Conservation (phyloP, 1,140 invertebrate species). For the Carcinoscorpius rotundicauda region DNA sequence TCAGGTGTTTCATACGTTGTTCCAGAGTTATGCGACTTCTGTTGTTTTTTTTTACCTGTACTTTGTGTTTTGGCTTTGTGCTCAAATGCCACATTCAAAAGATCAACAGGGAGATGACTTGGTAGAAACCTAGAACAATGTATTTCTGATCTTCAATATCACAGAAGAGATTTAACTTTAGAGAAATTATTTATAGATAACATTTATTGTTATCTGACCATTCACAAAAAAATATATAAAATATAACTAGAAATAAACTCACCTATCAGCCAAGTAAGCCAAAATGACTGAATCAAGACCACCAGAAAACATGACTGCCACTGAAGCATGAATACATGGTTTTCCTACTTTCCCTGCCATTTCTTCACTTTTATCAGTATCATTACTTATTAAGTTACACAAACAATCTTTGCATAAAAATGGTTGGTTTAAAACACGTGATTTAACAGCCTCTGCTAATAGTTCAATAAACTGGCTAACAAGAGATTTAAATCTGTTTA, state of each 20-base stretch:
- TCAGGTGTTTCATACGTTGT: slow-evolving; percentile 54
- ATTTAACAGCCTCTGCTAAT: slow-evolving; percentile 47
- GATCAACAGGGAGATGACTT: slow-evolving; percentile 60
- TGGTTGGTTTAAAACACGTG: slow-evolving; percentile 49
- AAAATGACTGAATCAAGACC: slow-evolving; percentile 88
- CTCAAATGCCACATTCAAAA: slow-evolving; percentile 94
- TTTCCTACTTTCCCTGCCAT: no score
- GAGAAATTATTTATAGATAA: neutral
- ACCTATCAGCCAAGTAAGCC: slow-evolving; percentile 60
- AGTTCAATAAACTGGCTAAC: no score
- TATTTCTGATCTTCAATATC: neutral
- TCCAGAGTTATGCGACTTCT: neutral
- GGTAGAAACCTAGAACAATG: slow-evolving; percentile 41
- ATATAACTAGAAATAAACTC: slow-evolving; percentile 8
- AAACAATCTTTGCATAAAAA: slow-evolving; percentile 46
- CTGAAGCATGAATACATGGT: slow-evolving; percentile 47
- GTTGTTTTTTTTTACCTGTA: no score
- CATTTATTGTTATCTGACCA: no score
- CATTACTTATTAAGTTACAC: slow-evolving; percentile 30
- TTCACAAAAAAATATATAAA: no score
- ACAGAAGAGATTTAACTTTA: neutral
- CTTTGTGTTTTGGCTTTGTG: slow-evolving; percentile 24
- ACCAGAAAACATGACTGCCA: slow-evolving; percentile 86
- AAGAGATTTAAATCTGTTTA: no score
- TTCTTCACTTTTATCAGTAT: slow-evolving; percentile 24